A percentile compares a stretch with the other conserved stretches of the same genome.
Evolutionary conservation across 2,113 vertebrate genomes (phyloP).

Genomic region (Mirza zaza): DNA sequence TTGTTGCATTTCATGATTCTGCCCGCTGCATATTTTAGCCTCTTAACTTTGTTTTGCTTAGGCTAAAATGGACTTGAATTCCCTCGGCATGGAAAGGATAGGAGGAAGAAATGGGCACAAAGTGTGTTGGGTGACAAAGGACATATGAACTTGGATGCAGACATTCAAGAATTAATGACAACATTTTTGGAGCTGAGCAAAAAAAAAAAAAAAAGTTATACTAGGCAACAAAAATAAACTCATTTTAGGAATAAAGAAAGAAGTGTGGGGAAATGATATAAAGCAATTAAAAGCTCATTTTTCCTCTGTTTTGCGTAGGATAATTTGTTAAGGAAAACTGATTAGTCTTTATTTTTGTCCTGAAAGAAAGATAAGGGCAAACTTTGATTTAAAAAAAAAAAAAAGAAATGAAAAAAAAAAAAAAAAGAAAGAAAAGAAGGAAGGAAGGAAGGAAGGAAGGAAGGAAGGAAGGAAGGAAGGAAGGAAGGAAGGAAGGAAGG

Average conservation of each 20-base stretch:
- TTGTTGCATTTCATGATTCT: background rate
- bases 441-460: too few species aligned
- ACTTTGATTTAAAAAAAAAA: background rate
- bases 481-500: too few species aligned
- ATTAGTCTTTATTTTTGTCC: conserved; percentile 31
- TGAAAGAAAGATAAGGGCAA: conserved; percentile 48
- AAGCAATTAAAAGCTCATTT: background rate
- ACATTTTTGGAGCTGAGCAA: background rate
- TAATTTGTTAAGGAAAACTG: background rate
- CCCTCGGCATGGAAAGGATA: background rate
- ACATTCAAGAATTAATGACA: background rate
- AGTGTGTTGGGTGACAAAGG: background rate
- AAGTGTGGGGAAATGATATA: conserved; percentile 14
- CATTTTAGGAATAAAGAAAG: conserved; percentile 32
- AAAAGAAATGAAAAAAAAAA: accelerated
- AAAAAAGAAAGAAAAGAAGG: background rate
- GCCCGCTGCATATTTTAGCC: background rate
- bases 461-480: too few species aligned
- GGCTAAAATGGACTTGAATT: background rate
- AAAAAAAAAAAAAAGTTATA: conserved; percentile 30
- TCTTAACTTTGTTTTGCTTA: background rate
- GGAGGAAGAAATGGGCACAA: background rate
- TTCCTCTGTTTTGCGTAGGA: background rate
- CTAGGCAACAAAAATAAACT: background rate
- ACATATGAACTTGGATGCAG: background rate